These are phyloP conservation scores for Spilogale gracilis DNA, from an alignment of 2,113 vertebrate species.

Conservation along the genomic window DNA sequence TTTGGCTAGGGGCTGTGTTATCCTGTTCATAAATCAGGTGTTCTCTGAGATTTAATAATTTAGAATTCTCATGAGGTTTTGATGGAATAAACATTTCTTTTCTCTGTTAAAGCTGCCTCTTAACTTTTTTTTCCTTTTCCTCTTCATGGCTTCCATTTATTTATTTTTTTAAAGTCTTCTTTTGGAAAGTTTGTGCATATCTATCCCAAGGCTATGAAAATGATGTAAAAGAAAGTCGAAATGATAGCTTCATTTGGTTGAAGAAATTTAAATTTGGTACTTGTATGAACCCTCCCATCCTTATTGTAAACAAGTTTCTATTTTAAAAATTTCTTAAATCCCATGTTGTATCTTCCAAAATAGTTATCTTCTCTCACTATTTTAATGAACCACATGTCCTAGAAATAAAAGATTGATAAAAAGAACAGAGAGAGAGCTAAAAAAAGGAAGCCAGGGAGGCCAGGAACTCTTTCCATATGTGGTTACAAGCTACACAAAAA, in stretches of 20 bases:
- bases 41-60: constrained; percentile 79
- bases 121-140: constrained; percentile 26
- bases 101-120: constrained; percentile 54
- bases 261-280: constrained; percentile 21
- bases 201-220: neutral
- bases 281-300: constrained; percentile 44
- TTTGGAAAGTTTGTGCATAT: neutral
- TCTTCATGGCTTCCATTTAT: constrained; percentile 32
- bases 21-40: constrained; percentile 76
- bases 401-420: constrained; percentile 48
- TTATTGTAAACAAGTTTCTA: neutral
- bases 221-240: accelerated
- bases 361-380: constrained; percentile 53
- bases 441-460: neutral
- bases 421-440: neutral
- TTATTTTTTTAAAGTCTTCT: constrained; percentile 62
- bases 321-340: constrained; percentile 22
- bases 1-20: constrained; percentile 72
- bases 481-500: neutral
- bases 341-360: neutral
- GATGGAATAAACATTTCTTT: constrained; percentile 73
- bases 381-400: neutral
- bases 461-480: neutral
- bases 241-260: constrained; percentile 25
- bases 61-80: constrained; percentile 74